Base-by-base conservation (phyloP, 2,888 invertebrate genomes). In the Thymelicus lineola region DNA sequence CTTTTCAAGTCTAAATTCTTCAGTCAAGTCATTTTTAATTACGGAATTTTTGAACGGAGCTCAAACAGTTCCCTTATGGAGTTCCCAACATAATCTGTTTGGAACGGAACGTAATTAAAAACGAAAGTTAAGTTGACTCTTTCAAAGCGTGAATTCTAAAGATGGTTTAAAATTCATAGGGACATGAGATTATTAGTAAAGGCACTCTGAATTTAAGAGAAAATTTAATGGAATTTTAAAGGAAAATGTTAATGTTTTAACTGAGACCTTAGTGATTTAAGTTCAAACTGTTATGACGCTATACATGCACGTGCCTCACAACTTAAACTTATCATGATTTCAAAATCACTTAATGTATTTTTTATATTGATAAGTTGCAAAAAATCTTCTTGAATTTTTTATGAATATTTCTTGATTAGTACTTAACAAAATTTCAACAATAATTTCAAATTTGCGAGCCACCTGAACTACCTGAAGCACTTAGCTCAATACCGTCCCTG, bases 21-120 rank as follows among this genome's bases (percentile, higher is more conserved):
- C 45, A 35, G 64, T 35, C 71, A 73, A 77, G 75, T 73, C 74
- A 75, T 75, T 77, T 77, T 78, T 79, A 79, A 79, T 79, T 79
- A 71, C 77, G 74, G 75, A 75, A 77, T 78, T 72, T 66, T 66
- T 57, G 73, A 70, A 66, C 46, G 65, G 59, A 53, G 42, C 35
- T 53, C 67, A 45, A 62, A 62, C 61, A 36, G 61, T 67, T 62
- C 67, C 67, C 67, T 46, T 62, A 68, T 46, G 68, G 46, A 46
- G 62, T 55, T 61, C 57, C 55, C 45, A 55, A 42, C 58, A 28
- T 68, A 68, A 68, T 68, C 68, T 68, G 61, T 62, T 62, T 68
- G 55, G 35, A 62, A 46, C 61, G 20, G 36, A 35, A 68, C 55
- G 68, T 68, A 68, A 68, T 68, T 68, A 68, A 68, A 68, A 68